Evolutionary conservation across 1,140 invertebrate species (phyloP), one percentile per base, ranked within the genome.

Genomic region (Meloidogyne exigua): DNA sequence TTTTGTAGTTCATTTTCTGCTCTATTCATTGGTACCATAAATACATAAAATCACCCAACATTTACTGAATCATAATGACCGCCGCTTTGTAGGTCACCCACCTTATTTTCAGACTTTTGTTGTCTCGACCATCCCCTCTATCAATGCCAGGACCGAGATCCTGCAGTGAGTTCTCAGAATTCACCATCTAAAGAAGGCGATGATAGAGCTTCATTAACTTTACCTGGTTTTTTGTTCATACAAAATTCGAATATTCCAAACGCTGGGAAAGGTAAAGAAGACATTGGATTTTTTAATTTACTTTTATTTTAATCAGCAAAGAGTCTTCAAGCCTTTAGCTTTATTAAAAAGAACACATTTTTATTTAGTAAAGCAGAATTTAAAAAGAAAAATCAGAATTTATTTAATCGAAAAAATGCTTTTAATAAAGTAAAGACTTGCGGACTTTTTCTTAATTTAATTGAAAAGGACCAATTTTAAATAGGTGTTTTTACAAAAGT

Each of bases 71-170:
- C n/a, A n/a, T n/a, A n/a, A n/a, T n/a, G n/a, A n/a, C n/a, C n/a
- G n/a, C n/a, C n/a, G n/a, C n/a, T n/a, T n/a, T n/a, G n/a, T n/a
- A n/a, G n/a, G n/a, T n/a, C n/a, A n/a, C n/a, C n/a, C n/a, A n/a
- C n/a, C n/a, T 67, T 7, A 26, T 75, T 71, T 68, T 75, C 13
- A 44, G 67, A 62, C 23, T 78, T 68, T 36, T 76, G 64, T 3
- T 78, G 76, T 25, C 32, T 78, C 15, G 67, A 75, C 9, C 76
- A 78, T 49, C 76, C 76, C 21, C 65, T 78, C 10, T 78, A 78
- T 49, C 72, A 68, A 26, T 75, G 57, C 13, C 63, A 49, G 13
- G 76, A 78, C n/a, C 72, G 76, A 39, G 65, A 62, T 57, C 32
- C 66, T 15, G 28, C 70, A 18, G 49, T 39, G 13, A 28, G 28